Conservation (phyloP, 2,797 vertebrate species). For the Craterocephalus amniculus region DNA sequence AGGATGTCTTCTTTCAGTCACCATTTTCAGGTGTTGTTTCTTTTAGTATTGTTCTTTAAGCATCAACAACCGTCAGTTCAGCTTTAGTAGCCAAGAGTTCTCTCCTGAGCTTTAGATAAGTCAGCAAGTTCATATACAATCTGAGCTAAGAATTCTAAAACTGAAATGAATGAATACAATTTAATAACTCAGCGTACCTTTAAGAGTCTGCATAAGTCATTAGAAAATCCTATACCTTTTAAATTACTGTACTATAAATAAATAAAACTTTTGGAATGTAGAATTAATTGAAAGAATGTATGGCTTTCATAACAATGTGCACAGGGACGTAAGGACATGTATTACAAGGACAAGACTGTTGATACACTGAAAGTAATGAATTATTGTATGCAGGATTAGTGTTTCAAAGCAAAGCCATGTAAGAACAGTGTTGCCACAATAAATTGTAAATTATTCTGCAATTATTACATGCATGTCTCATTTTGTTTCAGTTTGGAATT, state of each 20-base stretch:
- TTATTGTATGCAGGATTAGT: not conserved
- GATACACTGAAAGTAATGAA: not conserved
- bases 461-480: not conserved
- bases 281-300: not conserved
- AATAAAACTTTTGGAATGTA: not conserved
- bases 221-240: too few species aligned
- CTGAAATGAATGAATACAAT: constrained; percentile 5
- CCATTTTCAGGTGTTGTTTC: not conserved
- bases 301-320: not conserved
- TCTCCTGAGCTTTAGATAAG: constrained; percentile 31
- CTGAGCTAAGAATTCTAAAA: constrained; percentile 21
- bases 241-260: too few species aligned
- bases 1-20: constrained; percentile 15
- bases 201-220: not conserved
- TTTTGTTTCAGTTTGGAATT: not conserved
- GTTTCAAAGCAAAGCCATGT: not conserved
- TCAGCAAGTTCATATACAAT: constrained; percentile 39
- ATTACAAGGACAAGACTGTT: not conserved
- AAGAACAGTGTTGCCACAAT: not conserved
- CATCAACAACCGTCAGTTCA: constrained; percentile 26
- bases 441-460: not conserved
- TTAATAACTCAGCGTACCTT: not conserved
- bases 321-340: too few species aligned
- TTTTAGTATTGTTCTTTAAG: constrained; percentile 22
- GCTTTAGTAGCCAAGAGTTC: constrained; percentile 9